phyloP scores from a whole-genome alignment of 2,113 vertebrate species.

The Petrocephalus zakoni region DNA sequence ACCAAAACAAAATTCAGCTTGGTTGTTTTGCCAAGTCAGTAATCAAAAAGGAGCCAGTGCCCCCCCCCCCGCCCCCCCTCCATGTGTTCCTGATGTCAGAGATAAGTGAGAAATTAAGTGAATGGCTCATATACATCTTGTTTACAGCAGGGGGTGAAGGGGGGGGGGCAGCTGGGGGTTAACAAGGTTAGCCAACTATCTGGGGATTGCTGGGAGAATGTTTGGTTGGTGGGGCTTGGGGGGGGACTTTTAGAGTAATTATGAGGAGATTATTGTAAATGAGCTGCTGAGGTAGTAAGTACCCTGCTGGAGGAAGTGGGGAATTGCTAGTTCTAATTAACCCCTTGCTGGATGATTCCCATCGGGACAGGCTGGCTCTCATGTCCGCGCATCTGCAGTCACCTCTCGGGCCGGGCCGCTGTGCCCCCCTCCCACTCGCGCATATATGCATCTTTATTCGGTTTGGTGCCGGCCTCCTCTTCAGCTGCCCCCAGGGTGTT shows the following conservation, averaged over 20 bases:
- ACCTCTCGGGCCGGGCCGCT: slow-evolving; percentile 30
- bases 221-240: neutral
- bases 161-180: neutral
- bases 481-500: neutral
- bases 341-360: slow-evolving; percentile 27
- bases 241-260: slow-evolving; percentile 12
- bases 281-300: slow-evolving; percentile 5
- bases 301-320: slow-evolving; percentile 28
- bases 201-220: neutral
- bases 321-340: slow-evolving; percentile 41
- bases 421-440: neutral
- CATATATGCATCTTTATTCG: slow-evolving; percentile 21
- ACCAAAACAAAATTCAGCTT: neutral
- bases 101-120: neutral
- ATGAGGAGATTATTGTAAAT: slow-evolving; percentile 19
- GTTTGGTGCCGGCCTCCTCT: neutral
- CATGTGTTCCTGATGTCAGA: neutral
- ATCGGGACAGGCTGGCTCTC: slow-evolving; percentile 42
- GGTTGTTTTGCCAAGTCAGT: neutral
- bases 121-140: too few relatives aligned
- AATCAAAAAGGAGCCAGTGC: neutral
- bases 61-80: too few relatives aligned
- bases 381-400: neutral
- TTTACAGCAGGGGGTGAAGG: too few relatives aligned
- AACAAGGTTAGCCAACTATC: neutral